Evolutionary conservation across 2,797 vertebrate species (phyloP), one percentile per base, ranked within the genome.

Genomic region (Trematomus bernacchii): DNA sequence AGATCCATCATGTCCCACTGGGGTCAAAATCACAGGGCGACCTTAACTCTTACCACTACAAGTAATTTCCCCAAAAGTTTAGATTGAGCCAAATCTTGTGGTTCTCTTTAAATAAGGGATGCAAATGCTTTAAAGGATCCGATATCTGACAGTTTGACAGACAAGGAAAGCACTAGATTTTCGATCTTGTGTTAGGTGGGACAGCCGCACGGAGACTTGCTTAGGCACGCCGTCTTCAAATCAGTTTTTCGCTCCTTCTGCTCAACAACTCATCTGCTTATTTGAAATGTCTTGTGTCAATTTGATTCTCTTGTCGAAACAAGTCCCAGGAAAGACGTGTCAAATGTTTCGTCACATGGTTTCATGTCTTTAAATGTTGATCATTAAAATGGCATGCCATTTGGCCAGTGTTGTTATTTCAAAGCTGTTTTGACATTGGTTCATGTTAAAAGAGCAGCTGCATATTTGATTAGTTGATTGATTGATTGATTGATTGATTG

Each of bases 1-100:
- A 85, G 86, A 92, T 93, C 84, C 84, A 92, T 92, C 92, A 90
- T 70, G 91, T 88, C 83, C 82, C 60, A 51, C 55, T 8, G 4
- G 57, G 72, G 85, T 89, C 77, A 79, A 50, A 52, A 60, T 57
- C 23, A 1, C 47, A 64, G 53, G 37, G 71, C 33, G 60, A 69
- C 82, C 78, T 83, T 61, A 57, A 43, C 59, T 18, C 47, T 68
- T 16, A 76, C n/a, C n/a, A 19, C 75, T 71, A 66, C 21, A 33
- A 71, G 73, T 74, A 50, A 86, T 80, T 76, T 59, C 59, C 54
- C 46, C 18, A 27, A 76, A 76, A 4, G 19, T 57, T 85, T 48
- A 10, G 65, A 62, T 72, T 66, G 61, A 67, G 82, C 74, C 71
- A 16, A 76, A 76, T 73, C 51, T 11, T 1, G 3, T 54, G 44